Conservation (phyloP, 2,888 invertebrate genomes). For the Chymomyza amoena region DNA sequence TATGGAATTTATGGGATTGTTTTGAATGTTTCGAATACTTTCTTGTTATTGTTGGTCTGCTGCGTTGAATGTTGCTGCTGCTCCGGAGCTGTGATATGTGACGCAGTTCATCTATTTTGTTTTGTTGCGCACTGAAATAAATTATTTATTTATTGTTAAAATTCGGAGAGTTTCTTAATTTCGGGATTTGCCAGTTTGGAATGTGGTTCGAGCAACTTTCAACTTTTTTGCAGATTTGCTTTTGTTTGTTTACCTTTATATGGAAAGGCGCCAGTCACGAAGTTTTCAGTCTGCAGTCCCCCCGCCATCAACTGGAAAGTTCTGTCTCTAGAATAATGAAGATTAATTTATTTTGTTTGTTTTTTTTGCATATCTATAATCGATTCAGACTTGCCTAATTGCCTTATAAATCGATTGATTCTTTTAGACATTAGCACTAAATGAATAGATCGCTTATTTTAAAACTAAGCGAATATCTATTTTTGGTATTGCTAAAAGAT, state of each 20-base stretch:
- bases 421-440: conserved; percentile 42
- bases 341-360: background rate
- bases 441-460: conserved; percentile 6
- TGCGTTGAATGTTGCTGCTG: background rate
- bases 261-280: background rate
- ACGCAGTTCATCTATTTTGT: conserved; percentile 12
- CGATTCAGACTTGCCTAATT: background rate
- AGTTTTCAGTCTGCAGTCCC: background rate
- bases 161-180: conserved; percentile 12
- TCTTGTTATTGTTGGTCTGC: conserved; percentile 31
- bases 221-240: background rate
- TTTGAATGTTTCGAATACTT: conserved; percentile 22
- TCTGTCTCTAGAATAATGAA: background rate
- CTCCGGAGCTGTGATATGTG: background rate
- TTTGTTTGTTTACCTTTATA: background rate
- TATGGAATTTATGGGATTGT: conserved; percentile 31
- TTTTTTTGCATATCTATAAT: background rate
- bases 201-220: conserved; percentile 34
- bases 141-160: conserved; percentile 69
- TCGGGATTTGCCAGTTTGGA: conserved; percentile 29
- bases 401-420: background rate
- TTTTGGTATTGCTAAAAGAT: conserved; percentile 13
- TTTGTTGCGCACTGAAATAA: conserved; percentile 50
- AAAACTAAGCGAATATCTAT: conserved; percentile 22
- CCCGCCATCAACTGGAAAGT: background rate